These are phyloP conservation scores for Drusus annulatus DNA, from an alignment of 1,140 invertebrate genomes.

Conservation along the genomic window DNA sequence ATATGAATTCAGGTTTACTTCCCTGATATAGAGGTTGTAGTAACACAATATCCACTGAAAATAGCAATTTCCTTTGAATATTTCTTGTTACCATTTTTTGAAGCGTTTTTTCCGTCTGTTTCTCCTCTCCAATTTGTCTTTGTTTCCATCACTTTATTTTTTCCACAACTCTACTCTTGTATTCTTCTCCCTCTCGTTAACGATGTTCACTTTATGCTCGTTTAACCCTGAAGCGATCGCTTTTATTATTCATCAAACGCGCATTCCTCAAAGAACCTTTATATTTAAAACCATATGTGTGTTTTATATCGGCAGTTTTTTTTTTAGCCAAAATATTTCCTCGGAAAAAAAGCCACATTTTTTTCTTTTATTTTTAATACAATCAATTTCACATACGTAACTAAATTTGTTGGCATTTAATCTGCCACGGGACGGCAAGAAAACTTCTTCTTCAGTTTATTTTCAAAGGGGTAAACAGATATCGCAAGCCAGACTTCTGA, in stretches of 20 bases:
- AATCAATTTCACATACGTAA: too few relatives aligned
- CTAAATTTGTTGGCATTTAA: neutral
- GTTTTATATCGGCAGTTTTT: too few relatives aligned
- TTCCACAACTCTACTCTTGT: conserved; percentile 6
- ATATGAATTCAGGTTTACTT: too few relatives aligned
- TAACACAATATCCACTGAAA: too few relatives aligned
- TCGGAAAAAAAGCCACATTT: neutral
- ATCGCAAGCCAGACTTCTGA: too few relatives aligned
- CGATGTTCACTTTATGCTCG: conserved; percentile 36
- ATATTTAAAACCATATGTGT: neutral
- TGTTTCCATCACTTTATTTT: conserved; percentile 33
- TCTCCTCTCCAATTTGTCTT: conserved; percentile 15
- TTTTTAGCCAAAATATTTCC: too few relatives aligned
- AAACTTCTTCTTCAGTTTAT: neutral
- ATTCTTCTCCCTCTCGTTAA: neutral
- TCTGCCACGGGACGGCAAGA: neutral
- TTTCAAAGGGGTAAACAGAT: too few relatives aligned
- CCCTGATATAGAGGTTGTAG: too few relatives aligned
- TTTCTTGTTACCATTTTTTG: neutral
- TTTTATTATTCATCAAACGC: conserved; percentile 22
- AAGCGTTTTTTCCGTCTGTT: neutral
- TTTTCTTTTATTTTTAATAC: neutral
- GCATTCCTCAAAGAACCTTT: neutral
- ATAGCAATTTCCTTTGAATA: neutral
- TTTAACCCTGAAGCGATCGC: conserved; percentile 23